Conservation (phyloP, 2,113 vertebrate genomes). For the Eurypyga helias region DNA sequence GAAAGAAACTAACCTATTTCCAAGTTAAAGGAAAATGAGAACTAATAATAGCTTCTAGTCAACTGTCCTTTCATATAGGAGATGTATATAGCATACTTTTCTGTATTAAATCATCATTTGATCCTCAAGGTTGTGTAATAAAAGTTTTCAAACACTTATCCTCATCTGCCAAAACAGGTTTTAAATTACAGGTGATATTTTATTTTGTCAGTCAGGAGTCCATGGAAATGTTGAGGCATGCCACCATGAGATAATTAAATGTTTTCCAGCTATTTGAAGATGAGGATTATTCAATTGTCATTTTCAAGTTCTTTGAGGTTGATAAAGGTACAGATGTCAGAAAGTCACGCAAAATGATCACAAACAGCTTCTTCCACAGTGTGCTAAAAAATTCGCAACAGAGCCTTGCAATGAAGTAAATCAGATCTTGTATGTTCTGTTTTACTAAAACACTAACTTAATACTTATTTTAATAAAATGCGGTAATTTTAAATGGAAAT, state of each 20-base stretch:
- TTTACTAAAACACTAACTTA: not conserved
- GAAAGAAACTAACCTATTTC: not conserved
- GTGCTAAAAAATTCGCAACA: not conserved
- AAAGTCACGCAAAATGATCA: not conserved
- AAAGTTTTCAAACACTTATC: constrained; percentile 45
- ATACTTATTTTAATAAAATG: not conserved
- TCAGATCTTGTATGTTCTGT: not conserved
- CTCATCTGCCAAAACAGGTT: constrained; percentile 63
- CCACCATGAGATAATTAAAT: constrained; percentile 10
- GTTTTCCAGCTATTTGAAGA: constrained; percentile 46
- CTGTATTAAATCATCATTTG: constrained; percentile 62
- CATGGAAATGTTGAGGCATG: constrained; percentile 53
- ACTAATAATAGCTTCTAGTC: not conserved
- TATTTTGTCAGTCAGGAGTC: constrained; percentile 61
- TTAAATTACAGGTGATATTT: constrained; percentile 68
- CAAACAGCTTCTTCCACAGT: not conserved
- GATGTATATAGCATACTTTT: constrained; percentile 1
- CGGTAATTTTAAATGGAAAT: not conserved
- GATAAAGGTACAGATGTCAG: constrained; percentile 45
- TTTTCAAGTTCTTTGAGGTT: constrained; percentile 57
- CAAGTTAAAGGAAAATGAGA: not conserved
- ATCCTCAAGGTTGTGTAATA: constrained; percentile 43
- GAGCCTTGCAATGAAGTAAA: not conserved
- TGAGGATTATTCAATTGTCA: constrained; percentile 63
- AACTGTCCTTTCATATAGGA: not conserved